Evolutionary conservation across 2,797 vertebrate genomes (phyloP), one percentile per base, ranked within the genome.

Genomic region (Alcedo atthis): DNA sequence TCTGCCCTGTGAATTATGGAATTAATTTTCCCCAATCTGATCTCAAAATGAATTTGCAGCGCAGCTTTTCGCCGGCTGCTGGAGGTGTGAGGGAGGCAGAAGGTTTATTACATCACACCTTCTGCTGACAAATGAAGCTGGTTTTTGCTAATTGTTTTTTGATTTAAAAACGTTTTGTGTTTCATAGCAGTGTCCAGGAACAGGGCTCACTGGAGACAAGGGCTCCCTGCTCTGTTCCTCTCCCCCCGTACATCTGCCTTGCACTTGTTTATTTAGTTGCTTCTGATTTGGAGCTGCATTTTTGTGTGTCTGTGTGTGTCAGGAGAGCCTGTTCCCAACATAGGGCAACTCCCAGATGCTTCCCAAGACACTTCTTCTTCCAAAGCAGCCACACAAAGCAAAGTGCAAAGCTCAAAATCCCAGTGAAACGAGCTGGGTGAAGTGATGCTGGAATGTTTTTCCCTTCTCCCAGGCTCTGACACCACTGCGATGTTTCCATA

Each of bases 1-100:
- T 92, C 94, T 95, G 83, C 81, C 87, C 87, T 1, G 13, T 73
- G 93, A 93, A 73, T 95, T 55, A 67, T 78, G 54, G 91, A 49
- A 90, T 92, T 93, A 66, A 88, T 96, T 94, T 69, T 40, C 85
- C 80, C 89, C 81, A 20, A 45, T 76, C 91, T 49, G 63, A 8
- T 66, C 55, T 79, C 87, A 54, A 33, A 18, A 63, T 30, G n/a
- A 30, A 3, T 63, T 71, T 32, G 62, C 85, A n/a, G 80, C 5
- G 3, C 43, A 2, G 33, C 15, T 70, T 55, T 57, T 63, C 79
- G 40, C 14, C 1, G 17, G 54, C 89, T 75, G 92, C 80, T 32
- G 70, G 85, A 90, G 91, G 79, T 28, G 90, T 13, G 87, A 83
- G 76, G 86, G 81, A 70, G 79, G 69, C 89, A 66, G 59, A 6